phyloP scores from a whole-genome alignment of 2,797 vertebrate species.

The Somateria mollissima region DNA sequence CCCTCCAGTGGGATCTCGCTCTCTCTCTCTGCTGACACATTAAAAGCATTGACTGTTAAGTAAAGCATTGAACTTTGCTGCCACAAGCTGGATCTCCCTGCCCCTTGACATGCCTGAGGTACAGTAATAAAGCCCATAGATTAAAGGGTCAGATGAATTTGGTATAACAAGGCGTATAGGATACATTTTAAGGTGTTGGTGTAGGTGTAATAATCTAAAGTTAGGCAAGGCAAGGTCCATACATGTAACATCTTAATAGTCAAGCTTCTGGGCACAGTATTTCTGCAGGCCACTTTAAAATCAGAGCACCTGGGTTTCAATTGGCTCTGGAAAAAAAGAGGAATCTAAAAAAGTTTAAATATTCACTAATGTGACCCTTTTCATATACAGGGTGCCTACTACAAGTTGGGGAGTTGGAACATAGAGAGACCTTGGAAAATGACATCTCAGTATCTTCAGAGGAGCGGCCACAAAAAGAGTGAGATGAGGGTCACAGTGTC shows the following conservation, averaged over 20 bases:
- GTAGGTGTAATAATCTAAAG: neutral
- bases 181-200: neutral
- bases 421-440: neutral
- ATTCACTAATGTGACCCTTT: neutral
- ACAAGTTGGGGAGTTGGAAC: neutral
- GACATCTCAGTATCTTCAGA: neutral
- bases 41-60: slow-evolving; percentile 50
- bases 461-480: neutral
- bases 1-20: neutral
- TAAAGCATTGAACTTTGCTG: neutral
- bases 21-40: slow-evolving; percentile 15
- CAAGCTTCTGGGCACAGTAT: neutral
- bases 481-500: neutral
- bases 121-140: neutral
- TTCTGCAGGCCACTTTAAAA: neutral
- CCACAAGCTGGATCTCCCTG: neutral
- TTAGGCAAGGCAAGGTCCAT: neutral
- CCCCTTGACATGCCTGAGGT: neutral
- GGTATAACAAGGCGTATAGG: neutral
- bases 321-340: neutral
- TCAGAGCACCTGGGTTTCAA: neutral
- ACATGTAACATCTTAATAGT: neutral
- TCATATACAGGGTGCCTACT: neutral
- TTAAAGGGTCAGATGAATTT: neutral
- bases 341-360: neutral